Base-by-base conservation (phyloP, 1,140 invertebrate genomes). In the Hydropsyche tenuis region DNA sequence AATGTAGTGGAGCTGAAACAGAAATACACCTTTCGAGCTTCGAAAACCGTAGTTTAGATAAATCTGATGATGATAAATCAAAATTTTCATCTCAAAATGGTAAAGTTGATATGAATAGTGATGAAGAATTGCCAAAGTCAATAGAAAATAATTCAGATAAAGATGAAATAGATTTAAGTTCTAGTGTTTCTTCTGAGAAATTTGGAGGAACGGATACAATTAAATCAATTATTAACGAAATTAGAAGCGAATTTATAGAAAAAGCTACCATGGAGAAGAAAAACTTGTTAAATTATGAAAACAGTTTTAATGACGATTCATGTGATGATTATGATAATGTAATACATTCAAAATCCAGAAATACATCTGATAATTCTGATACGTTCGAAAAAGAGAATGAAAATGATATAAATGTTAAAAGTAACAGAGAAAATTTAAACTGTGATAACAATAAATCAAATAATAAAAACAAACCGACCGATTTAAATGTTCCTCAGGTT, bases 1-100 rank as follows among this genome's bases (percentile, higher is more conserved):
- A 84, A 45, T 80, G 80, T 43, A 85, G 82, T 69, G 79, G 81
- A 70, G 82, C 82, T 53, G 82, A 85, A 80, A 84, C 82, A 9
- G 81, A 82, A 46, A 81, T 85, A 66, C 79, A 83, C 53, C 23
- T 75, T 25, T 75, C 74, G 2, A 75, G 71, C 42, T 73, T 73
- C 43, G 74, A 75, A 64, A 75, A 73, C 42, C 62, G 48, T 18
- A 75, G 74, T 51, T 66, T 75, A 14, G 74, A 75, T 60, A 60
- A 63, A 12, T 65, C 43, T n/a, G 43, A 60, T 27, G 56, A 60
- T 9, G 56, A 60, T 22, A 60, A 25, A 60, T 14, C 20, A 7
- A n/a, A 43, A 65, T 18, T n/a, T n/a, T n/a, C n/a, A n/a, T n/a
- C n/a, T n/a, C 23, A 43, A 45, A n/a, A n/a, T n/a, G n/a, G 14